A percentile compares a stretch with the other conserved stretches of the same genome.
Conservation (phyloP, 2,113 vertebrate species). For the Puffinus mauretanicus region DNA sequence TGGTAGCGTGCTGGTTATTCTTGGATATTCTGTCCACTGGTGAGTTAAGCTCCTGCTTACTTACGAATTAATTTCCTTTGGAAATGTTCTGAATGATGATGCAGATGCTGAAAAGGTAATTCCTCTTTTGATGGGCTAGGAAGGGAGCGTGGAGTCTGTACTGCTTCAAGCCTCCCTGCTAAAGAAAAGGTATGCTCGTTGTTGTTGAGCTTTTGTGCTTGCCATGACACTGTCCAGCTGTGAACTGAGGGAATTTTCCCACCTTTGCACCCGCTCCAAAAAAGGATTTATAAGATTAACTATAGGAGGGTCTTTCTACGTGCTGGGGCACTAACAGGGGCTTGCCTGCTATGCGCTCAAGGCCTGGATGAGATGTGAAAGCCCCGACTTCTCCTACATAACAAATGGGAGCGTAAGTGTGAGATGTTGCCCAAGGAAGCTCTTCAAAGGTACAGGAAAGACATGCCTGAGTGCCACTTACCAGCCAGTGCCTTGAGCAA, state of each 20-base stretch:
- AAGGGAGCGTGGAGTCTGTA: neutral
- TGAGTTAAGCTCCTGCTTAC: neutral
- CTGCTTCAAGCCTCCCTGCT: neutral
- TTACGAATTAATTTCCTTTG: neutral
- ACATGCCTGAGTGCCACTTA: neutral
- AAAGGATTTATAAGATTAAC: neutral
- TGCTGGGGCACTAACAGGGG: neutral
- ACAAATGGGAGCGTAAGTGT: neutral
- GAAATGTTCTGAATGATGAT: neutral
- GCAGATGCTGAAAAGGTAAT: neutral
- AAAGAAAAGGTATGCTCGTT: rapidly evolving
- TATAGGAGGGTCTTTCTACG: neutral
- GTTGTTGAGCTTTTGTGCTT: neutral
- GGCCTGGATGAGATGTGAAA: neutral
- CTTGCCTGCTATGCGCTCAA: neutral
- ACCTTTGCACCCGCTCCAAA: neutral
- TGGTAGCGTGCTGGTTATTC: neutral
- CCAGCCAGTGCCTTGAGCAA: neutral
- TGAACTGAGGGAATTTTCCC: neutral
- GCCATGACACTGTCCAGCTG: neutral
- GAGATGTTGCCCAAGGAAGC: neutral
- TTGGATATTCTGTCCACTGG: neutral
- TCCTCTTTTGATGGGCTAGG: neutral
- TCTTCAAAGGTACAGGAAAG: neutral
- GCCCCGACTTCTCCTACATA: neutral